A percentile compares a stretch with the other conserved stretches of the same genome.
Evolutionary conservation across 2,888 invertebrate species (phyloP).

Genomic region (Eupithecia subumbrata): DNA sequence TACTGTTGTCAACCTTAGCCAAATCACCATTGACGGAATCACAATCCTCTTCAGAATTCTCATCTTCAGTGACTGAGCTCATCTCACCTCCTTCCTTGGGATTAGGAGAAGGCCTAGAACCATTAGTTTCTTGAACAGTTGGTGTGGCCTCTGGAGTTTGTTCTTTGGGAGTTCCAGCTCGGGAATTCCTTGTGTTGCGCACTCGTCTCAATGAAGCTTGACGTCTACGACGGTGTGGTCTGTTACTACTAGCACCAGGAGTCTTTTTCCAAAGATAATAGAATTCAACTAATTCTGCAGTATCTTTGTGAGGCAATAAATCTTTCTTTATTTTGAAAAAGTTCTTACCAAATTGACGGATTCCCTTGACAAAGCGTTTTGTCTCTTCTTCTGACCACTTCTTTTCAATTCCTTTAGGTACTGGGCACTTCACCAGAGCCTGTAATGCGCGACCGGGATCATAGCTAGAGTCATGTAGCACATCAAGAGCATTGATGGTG

Average conservation of each 20-base stretch:
- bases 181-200: slow-evolving; percentile 93
- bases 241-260: slow-evolving; percentile 97
- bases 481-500: slow-evolving; percentile 98
- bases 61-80: slow-evolving; percentile 93
- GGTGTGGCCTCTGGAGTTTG: slow-evolving; percentile 86
- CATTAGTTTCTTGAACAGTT: slow-evolving; percentile 80
- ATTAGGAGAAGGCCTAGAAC: slow-evolving; percentile 86
- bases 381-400: slow-evolving; percentile 99
- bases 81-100: slow-evolving; percentile 88
- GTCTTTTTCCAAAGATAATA: slow-evolving; percentile 99
- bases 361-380: slow-evolving; percentile 99
- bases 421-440: slow-evolving; percentile 98
- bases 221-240: slow-evolving; percentile 95
- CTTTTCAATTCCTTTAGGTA: slow-evolving; percentile 98
- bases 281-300: slow-evolving; percentile 98
- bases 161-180: slow-evolving; percentile 91
- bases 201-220: slow-evolving; percentile 94
- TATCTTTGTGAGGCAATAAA: slow-evolving; percentile 97
- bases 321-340: slow-evolving; percentile 99
- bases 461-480: slow-evolving; percentile 97
- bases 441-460: slow-evolving; percentile 98
- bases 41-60: slow-evolving; percentile 97
- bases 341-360: slow-evolving; percentile 99
- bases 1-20: slow-evolving; percentile 93
- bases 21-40: slow-evolving; percentile 92